Evolutionary conservation across 2,113 vertebrate species (phyloP).

Genomic region (Neodon shergylaensis): DNA sequence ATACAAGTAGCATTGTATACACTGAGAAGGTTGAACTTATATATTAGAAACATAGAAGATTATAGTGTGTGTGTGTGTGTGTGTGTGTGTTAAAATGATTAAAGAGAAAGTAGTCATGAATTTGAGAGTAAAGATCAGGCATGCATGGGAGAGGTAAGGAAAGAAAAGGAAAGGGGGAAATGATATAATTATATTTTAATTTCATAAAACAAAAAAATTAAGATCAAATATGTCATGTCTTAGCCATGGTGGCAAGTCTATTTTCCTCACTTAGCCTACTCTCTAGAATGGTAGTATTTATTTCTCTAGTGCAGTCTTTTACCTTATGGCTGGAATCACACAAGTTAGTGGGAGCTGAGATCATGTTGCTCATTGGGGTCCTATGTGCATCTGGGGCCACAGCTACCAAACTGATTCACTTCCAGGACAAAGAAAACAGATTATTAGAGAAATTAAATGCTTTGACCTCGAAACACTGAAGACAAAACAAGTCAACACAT

Average conservation of each 20-base stretch:
- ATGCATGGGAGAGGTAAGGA: not conserved
- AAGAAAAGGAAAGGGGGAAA: not conserved
- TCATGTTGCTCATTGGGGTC: conserved; percentile 50
- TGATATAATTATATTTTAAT: not conserved
- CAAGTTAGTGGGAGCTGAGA: conserved; percentile 55
- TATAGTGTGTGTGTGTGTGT: not conserved
- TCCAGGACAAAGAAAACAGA: conserved; percentile 59
- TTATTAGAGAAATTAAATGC: conserved; percentile 56
- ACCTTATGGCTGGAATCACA: not conserved
- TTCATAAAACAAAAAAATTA: not conserved
- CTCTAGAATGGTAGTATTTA: conserved; percentile 7
- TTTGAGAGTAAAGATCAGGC: not conserved
- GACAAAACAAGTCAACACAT: conserved; percentile 66
- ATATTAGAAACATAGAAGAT: not conserved
- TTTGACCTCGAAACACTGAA: conserved; percentile 59
- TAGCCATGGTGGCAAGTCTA: not conserved
- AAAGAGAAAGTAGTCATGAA: not conserved
- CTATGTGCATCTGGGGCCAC: conserved; percentile 49
- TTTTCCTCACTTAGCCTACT: conserved; percentile 54
- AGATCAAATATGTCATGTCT: conserved; percentile 25
- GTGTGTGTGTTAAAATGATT: not conserved
- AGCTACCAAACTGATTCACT: conserved; percentile 62
- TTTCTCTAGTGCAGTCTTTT: conserved; percentile 58
- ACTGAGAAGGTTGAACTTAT: not conserved
- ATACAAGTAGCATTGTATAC: not conserved